A percentile compares a stretch with the other conserved stretches of the same genome.
phyloP scores from a whole-genome alignment of 1,140 invertebrate genomes.

The Cataglyphis hispanica region DNA sequence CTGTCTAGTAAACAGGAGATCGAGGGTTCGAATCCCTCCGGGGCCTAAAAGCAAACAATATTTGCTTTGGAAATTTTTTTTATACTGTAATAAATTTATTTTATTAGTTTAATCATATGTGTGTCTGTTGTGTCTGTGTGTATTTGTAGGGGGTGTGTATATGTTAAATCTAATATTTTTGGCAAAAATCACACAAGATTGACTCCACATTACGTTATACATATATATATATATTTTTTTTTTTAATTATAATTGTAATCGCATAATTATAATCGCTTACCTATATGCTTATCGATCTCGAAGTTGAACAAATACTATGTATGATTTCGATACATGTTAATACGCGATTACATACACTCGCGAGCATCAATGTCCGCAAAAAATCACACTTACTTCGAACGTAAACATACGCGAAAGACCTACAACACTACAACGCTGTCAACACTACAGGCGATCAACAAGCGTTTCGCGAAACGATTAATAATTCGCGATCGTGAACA shows the following conservation, averaged over 20 bases:
- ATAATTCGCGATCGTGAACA: neutral
- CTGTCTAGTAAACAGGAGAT: constrained; percentile 88
- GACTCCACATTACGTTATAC: too few species aligned
- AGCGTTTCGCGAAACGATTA: neutral
- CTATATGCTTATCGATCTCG: too few species aligned
- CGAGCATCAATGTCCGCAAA: neutral
- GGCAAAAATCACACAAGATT: too few species aligned
- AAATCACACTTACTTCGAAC: neutral
- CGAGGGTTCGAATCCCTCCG: constrained; percentile 83
- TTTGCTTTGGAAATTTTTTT: constrained; percentile 26
- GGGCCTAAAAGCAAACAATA: constrained; percentile 66
- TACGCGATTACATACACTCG: too few species aligned
- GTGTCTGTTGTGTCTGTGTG: too few species aligned
- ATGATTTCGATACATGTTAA: too few species aligned
- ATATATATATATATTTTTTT: too few species aligned
- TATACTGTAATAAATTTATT: neutral
- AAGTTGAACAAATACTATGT: neutral
- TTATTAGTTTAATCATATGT: neutral
- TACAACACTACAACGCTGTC: too few species aligned
- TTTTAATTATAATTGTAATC: too few species aligned
- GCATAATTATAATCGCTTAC: neutral
- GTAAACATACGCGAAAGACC: neutral
- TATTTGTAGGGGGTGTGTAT: too few species aligned
- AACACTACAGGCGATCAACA: neutral
- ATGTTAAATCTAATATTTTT: too few species aligned